Evolutionary conservation across 2,888 invertebrate species (phyloP).

Genomic region (Heteromyza rotundicornis): DNA sequence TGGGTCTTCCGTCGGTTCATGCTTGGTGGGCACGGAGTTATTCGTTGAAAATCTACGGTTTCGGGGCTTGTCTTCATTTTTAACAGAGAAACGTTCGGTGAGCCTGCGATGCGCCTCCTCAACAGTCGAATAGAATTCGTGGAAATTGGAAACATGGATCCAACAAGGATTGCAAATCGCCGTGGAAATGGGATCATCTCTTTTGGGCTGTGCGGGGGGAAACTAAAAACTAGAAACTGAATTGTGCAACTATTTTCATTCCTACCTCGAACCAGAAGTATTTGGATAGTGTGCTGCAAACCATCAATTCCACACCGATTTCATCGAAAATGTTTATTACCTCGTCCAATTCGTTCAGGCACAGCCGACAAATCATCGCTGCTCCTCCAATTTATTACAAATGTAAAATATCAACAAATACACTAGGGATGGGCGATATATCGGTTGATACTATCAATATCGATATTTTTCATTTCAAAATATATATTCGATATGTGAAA

Average conservation of each 20-base stretch:
- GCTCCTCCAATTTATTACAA: too few relatives aligned
- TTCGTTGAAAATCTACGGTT: too few relatives aligned
- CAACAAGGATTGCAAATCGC: constrained; percentile 54
- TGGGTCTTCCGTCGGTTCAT: constrained; percentile 9
- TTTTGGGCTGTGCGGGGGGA: constrained; percentile 40
- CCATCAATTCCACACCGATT: constrained; percentile 45
- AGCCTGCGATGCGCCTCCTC: constrained; percentile 53
- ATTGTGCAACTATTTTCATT: too few relatives aligned
- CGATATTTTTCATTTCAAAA: too few relatives aligned
- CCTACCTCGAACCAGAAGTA: constrained; percentile 61
- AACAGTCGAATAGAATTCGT: constrained; percentile 49
- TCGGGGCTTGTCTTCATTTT: constrained; percentile 32
- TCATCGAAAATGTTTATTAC: constrained; percentile 54
- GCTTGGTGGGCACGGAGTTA: too few relatives aligned
- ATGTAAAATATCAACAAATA: too few relatives aligned
- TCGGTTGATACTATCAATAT: too few relatives aligned
- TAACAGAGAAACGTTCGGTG: constrained; percentile 49
- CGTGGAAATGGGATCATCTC: constrained; percentile 53
- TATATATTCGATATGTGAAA: too few relatives aligned
- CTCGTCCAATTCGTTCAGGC: constrained; percentile 51
- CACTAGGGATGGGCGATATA: too few relatives aligned
- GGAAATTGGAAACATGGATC: constrained; percentile 48
- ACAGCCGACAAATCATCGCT: constrained; percentile 58
- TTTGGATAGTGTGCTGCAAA: constrained; percentile 50
- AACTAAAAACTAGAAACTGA: too few relatives aligned